Conservation (phyloP, 1,140 invertebrate genomes). For the Zophobas atratus region DNA sequence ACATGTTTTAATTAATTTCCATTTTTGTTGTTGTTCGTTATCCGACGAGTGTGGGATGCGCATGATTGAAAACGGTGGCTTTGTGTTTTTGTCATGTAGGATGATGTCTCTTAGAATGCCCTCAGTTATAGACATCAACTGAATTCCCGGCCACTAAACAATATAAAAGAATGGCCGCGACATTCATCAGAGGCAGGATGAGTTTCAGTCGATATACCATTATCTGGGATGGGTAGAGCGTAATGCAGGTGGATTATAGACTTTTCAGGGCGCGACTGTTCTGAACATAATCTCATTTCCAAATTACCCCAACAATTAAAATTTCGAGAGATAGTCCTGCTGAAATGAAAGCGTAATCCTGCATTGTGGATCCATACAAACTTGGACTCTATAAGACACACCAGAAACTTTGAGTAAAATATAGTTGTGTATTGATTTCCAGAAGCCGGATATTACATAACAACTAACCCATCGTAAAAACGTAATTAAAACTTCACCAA, state of each 20-base stretch:
- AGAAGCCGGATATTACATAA: no score
- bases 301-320: no score
- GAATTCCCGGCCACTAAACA: constrained; percentile 32
- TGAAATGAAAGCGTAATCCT: no score
- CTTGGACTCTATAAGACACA: no score
- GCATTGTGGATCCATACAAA: no score
- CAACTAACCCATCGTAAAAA: no score
- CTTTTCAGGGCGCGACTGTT: no score
- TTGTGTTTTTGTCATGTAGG: constrained; percentile 62
- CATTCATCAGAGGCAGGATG: constrained; percentile 29
- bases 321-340: no score
- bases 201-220: constrained; percentile 9
- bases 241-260: neutral
- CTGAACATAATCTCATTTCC: no score
- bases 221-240: constrained; percentile 10
- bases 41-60: constrained; percentile 51
- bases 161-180: constrained; percentile 36
- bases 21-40: constrained; percentile 59
- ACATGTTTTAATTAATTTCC: constrained; percentile 66
- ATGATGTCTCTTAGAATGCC: constrained; percentile 40
- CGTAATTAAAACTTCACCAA: no score
- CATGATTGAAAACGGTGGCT: constrained; percentile 64
- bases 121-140: constrained; percentile 27
- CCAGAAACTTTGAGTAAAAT: no score
- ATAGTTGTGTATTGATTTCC: no score